Evolutionary conservation across 2,113 vertebrate genomes (phyloP).

Genomic region (Apaloderma vittatum): DNA sequence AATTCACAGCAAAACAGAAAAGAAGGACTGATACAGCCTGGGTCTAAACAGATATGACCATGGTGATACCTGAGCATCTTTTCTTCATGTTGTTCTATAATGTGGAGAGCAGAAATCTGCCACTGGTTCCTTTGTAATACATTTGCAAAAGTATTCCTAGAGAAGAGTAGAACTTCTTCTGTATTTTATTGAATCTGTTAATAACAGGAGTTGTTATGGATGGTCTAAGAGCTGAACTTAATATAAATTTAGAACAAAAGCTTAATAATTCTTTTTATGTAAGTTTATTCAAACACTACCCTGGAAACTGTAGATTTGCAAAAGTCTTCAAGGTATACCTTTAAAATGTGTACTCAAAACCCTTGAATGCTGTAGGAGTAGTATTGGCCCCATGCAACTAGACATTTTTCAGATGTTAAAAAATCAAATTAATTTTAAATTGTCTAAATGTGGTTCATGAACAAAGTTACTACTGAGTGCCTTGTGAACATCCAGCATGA

Average conservation of each 20-base stretch:
- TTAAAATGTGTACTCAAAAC: background rate
- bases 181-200: background rate
- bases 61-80: background rate
- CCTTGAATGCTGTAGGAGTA: background rate
- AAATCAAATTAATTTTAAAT: background rate
- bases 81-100: background rate
- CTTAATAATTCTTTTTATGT: background rate
- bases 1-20: background rate
- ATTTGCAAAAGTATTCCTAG: background rate
- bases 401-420: background rate
- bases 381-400: background rate
- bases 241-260: background rate
- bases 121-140: background rate
- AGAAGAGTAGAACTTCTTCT: background rate
- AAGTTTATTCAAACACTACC: background rate
- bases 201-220: background rate
- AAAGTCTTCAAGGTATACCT: background rate
- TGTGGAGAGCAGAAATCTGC: background rate
- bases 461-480: background rate
- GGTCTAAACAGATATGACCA: background rate
- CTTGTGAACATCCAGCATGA: background rate
- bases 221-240: background rate
- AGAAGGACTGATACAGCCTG: background rate
- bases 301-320: background rate
- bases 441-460: background rate